A percentile compares a stretch with the other conserved stretches of the same genome.
Evolutionary conservation across 2,113 vertebrate species (phyloP).

Genomic region (Stigmatopora argus): DNA sequence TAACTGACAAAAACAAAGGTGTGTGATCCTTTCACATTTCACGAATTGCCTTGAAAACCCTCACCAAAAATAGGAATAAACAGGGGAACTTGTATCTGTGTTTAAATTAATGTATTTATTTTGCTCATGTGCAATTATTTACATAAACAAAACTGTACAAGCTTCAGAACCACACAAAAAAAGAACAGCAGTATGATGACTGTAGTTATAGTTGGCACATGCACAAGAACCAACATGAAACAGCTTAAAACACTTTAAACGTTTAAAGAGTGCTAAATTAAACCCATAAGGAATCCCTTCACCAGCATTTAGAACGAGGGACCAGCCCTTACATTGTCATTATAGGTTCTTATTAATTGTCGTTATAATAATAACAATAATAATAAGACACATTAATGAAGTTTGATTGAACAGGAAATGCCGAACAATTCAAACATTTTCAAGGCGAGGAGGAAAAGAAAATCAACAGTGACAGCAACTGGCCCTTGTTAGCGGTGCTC

Average conservation of each 20-base stretch:
- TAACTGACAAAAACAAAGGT: too few species aligned
- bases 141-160: constrained; percentile 42
- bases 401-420: constrained; percentile 24
- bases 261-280: constrained; percentile 16
- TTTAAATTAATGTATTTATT: constrained; percentile 51
- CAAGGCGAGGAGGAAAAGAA: constrained; percentile 3
- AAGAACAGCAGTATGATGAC: constrained; percentile 5
- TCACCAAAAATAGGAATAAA: neutral
- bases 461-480: constrained; percentile 43
- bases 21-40: too few species aligned
- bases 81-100: neutral
- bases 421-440: neutral
- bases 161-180: constrained; percentile 40
- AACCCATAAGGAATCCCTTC: constrained; percentile 24
- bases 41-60: too few species aligned
- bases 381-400: constrained; percentile 19
- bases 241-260: constrained; percentile 35
- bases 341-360: constrained; percentile 1
- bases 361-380: constrained; percentile 6
- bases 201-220: constrained; percentile 62
- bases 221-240: constrained; percentile 26
- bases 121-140: constrained; percentile 27
- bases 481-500: constrained; percentile 16
- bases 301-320: constrained; percentile 34
- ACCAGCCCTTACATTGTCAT: constrained; percentile 58